Evolutionary conservation across 2,888 invertebrate genomes (phyloP), one percentile per base, ranked within the genome.

Genomic region (Eupelmus urozonus): DNA sequence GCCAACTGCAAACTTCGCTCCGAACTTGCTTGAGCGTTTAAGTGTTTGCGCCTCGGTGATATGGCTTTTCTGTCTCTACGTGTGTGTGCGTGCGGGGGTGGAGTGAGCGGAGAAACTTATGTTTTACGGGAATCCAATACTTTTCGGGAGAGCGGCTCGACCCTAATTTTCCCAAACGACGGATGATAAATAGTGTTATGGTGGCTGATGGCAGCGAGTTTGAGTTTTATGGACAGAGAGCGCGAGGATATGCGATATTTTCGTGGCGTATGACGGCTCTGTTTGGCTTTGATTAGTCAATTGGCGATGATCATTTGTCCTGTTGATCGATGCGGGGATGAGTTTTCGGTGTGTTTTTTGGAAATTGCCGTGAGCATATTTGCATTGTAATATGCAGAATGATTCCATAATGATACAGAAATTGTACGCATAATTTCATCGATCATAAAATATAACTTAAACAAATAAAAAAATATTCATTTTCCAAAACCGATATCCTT

Each of bases 51-150:
- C 71, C n/a, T 42, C 55, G 55, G 13, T 59, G 42, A 45, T 59
- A 27, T n/a, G 27, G 49, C 20, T 20, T 72, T 59, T 63, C 73
- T 29, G 1, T 42, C 11, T 25, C 60, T 40, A 0, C 11, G 18
- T 53, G 55, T 4, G 55, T 55, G 27, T 55, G 13, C 4, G 51
- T 29, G 7, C 13, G 9, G 1, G 53, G 13, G 55, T 7, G 57
- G 4, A 45, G 66, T 18, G 20, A n/a, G 25, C 18, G 65, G 45
- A 76, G 45, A 73, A 79, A 76, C 76, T 79, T 79, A 66, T 76
- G 76, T 73, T 79, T 79, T 76, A 76, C 76, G 69, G 79, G 40
- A 80, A 80, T 69, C 74, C 80, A 77, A 80, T 80, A 80, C 72
- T 76, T 76, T 76, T 70, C 51, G 23, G 16, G 18, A 9, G 27